Evolutionary conservation across 92 coral and sea anemone species (phyloP), one percentile per base, ranked within the genome.

Genomic region (Blastomussa wellsi): DNA sequence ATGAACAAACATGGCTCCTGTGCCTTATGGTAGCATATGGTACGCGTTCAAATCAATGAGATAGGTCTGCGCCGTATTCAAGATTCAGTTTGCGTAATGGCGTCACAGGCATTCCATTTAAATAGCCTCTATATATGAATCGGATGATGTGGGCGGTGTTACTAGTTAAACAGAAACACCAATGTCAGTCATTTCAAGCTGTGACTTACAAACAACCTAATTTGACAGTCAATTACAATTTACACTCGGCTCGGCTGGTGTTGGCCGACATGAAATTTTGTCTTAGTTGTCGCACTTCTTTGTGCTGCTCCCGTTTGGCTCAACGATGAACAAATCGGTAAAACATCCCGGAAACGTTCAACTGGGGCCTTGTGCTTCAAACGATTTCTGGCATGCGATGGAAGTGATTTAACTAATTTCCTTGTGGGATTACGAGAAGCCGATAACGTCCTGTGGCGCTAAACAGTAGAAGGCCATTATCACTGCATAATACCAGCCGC

Each of bases 101-200:
- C 88, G 83, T 85, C 88, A 85, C 88, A 48, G 83, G 83, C 84
- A 67, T 77, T 78, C 88, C 90, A 91, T 92, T 92, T 91, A 92
- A 93, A 91, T 89, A 91, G 90, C 86, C 80, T 74, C 82, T 74
- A 83, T 79, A 80, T 73, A 52, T 37, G 90, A 89, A 90, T 90
- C 90, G 92, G 88, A 93, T 87, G 84, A 93, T 86, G 98, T 89
- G 98, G 98, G 98, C 98, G 98, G 98, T 86, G 79, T 82, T 53
- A 62, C 81, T 87, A 44, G 94, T 80, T 93, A 90, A 92, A 92
- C 90, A 92, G 89, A 90, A 92, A 92, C 93, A 92, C 92, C 90
- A 84, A 29, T 90, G 98, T 92, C 98, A 92, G 88, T 94, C 95
- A 94, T 68, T 62, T 85, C 92, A 77, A 87, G 93, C 90, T 93